Evolutionary conservation across 2,888 invertebrate genomes (phyloP), one percentile per base, ranked within the genome.

Genomic region (Calameuta filiformis): DNA sequence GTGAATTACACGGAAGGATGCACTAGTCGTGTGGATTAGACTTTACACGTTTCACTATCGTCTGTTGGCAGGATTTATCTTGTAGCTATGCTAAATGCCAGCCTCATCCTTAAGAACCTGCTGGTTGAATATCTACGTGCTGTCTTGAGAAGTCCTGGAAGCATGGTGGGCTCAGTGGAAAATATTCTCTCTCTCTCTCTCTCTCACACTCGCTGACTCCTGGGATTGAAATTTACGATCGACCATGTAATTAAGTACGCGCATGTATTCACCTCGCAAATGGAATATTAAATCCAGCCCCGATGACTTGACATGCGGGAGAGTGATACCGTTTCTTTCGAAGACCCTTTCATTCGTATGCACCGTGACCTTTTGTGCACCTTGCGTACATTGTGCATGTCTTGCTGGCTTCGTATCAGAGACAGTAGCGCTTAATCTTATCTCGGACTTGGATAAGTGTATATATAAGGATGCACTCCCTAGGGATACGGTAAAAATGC

Each of bases 291-390:
- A 71, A 71, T 71, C 30, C 71, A 31, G 71, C 71, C 11, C 9
- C 71, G 34, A 71, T 34, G 31, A 33, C 71, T 71, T 71, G 31
- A 31, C 31, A 71, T 71, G 71, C 71, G 31, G 12, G 30, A 71
- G 31, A 33, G 31, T 34, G 71, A 71, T 71, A 71, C 30, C 71
- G 71, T 71, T 71, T 71, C 71, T 15, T 30, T 11, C 71, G 71
- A 71, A 71, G 71, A 4, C 71, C 12, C 31, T 71, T 71, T 71
- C 34, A 71, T 71, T 71, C 34, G 71, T 71, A 71, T 71, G 71
- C 71, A 15, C 71, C 34, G 71, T 34, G 71, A 71, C 30, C 40
- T 56, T 23, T 56, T 56, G 40, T 56, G 40, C 40, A 56, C 40
- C 40, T 56, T 56, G 23, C 40, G 40, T 23, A 23, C 23, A 56